Evolutionary conservation across 2,888 invertebrate genomes (phyloP).

Genomic region (Polymixis lichenea): DNA sequence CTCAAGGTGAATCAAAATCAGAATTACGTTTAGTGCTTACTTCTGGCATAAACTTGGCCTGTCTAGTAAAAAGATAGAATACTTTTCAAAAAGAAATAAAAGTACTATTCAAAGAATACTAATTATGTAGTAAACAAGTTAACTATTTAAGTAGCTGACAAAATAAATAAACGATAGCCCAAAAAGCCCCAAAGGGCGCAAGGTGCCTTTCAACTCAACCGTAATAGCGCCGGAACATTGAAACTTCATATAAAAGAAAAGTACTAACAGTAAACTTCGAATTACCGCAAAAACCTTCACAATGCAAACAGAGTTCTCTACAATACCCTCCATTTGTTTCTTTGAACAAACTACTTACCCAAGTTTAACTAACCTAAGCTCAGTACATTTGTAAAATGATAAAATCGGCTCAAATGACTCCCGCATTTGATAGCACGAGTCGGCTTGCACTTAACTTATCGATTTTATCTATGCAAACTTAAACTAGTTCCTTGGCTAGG

Average conservation of each 20-base stretch:
- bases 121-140: neutral
- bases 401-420: constrained; percentile 57
- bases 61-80: neutral
- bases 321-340: constrained; percentile 33
- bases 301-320: constrained; percentile 14
- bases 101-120: neutral
- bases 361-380: constrained; percentile 49
- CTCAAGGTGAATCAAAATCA: too few species aligned
- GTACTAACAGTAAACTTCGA: neutral
- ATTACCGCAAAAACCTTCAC: constrained; percentile 11
- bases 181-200: neutral
- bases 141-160: neutral
- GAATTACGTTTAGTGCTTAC: neutral
- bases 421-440: constrained; percentile 47
- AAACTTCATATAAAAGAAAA: constrained; percentile 25
- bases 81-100: constrained; percentile 11
- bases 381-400: constrained; percentile 59
- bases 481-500: constrained; percentile 61
- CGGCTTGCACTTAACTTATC: constrained; percentile 59
- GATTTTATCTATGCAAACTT: constrained; percentile 70
- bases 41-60: neutral
- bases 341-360: constrained; percentile 14
- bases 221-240: neutral
- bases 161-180: constrained; percentile 16
- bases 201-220: constrained; percentile 8